Conservation (phyloP, 2,797 vertebrate genomes). For the Caiman crocodilus region DNA sequence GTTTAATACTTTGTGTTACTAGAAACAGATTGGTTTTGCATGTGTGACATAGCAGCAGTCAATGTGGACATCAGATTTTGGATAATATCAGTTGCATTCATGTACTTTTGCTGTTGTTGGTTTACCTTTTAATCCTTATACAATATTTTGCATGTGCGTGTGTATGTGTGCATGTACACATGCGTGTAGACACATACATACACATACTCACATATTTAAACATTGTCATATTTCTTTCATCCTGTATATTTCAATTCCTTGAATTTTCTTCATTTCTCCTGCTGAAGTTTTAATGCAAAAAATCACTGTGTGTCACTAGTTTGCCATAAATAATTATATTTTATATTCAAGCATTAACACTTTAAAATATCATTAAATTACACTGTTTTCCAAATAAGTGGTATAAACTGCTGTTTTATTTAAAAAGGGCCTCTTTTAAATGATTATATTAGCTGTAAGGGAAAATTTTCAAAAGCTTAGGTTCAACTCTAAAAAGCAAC, state of each 20-base stretch:
- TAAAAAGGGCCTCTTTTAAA: background rate
- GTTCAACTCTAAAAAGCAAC: background rate
- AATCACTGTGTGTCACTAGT: background rate
- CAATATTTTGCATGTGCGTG: background rate
- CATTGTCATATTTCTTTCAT: too few relatives aligned
- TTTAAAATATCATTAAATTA: background rate
- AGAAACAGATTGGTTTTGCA: conserved; percentile 78
- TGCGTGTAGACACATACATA: background rate
- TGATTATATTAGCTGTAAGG: background rate
- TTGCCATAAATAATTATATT: background rate
- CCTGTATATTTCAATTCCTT: background rate
- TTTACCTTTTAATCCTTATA: background rate
- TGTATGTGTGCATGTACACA: background rate
- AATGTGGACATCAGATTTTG: background rate
- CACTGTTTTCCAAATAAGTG: background rate
- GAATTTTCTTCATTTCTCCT: background rate
- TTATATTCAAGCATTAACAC: background rate
- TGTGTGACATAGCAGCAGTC: conserved; percentile 64
- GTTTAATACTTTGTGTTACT: conserved; percentile 76
- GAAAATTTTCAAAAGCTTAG: background rate
- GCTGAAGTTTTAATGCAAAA: background rate
- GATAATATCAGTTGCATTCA: background rate
- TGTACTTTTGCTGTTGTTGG: background rate
- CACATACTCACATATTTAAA: background rate
- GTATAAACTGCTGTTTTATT: background rate